These are phyloP conservation scores for Nymphalis polychloros DNA, from an alignment of 2,888 invertebrate species.

Conservation along the genomic window DNA sequence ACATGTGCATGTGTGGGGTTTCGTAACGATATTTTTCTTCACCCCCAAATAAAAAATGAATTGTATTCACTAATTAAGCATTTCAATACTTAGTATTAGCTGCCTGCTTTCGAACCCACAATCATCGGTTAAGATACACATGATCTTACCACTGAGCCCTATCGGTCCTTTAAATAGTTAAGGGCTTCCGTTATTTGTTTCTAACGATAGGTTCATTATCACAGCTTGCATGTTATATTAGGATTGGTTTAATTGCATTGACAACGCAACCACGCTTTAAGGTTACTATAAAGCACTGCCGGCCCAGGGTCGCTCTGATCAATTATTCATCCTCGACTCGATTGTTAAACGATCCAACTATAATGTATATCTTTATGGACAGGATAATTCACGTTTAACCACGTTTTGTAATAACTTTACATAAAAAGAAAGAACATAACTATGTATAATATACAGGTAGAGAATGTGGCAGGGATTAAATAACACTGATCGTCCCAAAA, in stretches of 20 bases:
- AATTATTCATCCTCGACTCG: conserved; percentile 19
- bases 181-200: conserved; percentile 2
- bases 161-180: neutral
- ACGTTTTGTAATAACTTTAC: neutral
- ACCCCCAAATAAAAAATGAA: too few species aligned
- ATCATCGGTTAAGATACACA: too few species aligned
- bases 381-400: neutral
- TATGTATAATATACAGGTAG: too few species aligned
- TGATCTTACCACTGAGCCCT: too few species aligned
- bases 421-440: too few species aligned
- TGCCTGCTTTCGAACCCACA: too few species aligned
- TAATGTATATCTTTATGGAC: neutral
- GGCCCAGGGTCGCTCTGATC: conserved; percentile 15
- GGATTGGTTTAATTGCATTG: conserved; percentile 17
- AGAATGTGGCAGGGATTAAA: too few species aligned
- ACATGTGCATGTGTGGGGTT: too few species aligned
- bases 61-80: too few species aligned
- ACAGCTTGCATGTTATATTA: conserved; percentile 13
- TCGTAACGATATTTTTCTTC: too few species aligned
- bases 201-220: conserved; percentile 7
- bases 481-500: too few species aligned
- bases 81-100: too few species aligned
- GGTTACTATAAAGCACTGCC: neutral
- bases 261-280: conserved; percentile 4
- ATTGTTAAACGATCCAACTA: neutral